These are phyloP conservation scores for Valencia hispanica DNA, from an alignment of 2,797 vertebrate species.

Conservation along the genomic window DNA sequence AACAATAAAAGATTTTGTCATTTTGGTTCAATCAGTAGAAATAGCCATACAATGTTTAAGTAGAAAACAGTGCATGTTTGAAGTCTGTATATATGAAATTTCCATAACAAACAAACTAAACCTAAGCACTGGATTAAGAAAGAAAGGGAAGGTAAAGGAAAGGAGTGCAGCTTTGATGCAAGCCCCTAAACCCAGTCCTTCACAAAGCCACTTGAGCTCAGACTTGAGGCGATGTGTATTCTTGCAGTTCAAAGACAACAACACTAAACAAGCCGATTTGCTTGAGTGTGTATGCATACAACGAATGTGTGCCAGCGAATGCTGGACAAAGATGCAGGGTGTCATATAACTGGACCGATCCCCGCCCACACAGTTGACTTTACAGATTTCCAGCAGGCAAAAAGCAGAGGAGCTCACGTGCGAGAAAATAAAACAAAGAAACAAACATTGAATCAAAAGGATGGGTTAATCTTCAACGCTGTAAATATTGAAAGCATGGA, in stretches of 20 bases:
- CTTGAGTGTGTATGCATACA: conserved; percentile 44
- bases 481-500: not conserved
- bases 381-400: conserved; percentile 52
- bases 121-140: conserved; percentile 16
- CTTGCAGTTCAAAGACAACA: conserved; percentile 61
- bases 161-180: conserved; percentile 48
- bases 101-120: conserved; percentile 1
- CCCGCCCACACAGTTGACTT: conserved; percentile 65
- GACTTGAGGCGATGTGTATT: conserved; percentile 53
- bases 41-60: not conserved
- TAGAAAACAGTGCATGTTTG: conserved; percentile 31
- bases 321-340: conserved; percentile 61
- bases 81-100: conserved; percentile 22
- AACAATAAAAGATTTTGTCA: not conserved
- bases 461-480: conserved; percentile 37
- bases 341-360: conserved; percentile 63
- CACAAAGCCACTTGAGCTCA: conserved; percentile 58
- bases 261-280: conserved; percentile 47
- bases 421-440: conserved; percentile 9
- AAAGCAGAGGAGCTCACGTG: conserved; percentile 37
- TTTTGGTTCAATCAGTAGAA: not conserved
- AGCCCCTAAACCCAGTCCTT: conserved; percentile 50
- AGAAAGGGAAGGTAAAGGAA: conserved; percentile 27
- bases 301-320: conserved; percentile 31
- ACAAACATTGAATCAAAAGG: conserved; percentile 30